Conservation (phyloP, 1,140 invertebrate genomes). For the Sweltsa coloradensis region DNA sequence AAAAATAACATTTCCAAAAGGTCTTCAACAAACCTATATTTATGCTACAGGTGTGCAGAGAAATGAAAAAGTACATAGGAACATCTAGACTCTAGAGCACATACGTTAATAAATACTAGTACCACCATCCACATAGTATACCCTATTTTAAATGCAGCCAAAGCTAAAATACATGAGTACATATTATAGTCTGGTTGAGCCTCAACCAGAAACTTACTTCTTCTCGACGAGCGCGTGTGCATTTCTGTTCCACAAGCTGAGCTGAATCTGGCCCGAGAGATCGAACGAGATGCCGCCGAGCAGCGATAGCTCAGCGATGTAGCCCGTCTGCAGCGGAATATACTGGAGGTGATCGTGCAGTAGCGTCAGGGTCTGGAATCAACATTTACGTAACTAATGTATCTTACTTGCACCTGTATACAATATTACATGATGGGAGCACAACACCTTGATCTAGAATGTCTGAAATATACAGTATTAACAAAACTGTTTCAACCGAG, state of each 20-base stretch:
- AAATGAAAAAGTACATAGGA: too few species aligned
- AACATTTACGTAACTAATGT: conserved; percentile 8
- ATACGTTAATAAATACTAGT: too few species aligned
- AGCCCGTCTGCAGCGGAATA: conserved; percentile 59
- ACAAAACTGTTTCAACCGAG: too few species aligned
- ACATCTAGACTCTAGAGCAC: too few species aligned
- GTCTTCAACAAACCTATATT: too few species aligned
- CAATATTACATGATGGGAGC: not conserved
- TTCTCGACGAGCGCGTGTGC: conserved; percentile 70
- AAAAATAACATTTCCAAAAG: too few species aligned
- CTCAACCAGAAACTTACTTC: conserved; percentile 46
- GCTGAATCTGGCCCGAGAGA: conserved; percentile 66
- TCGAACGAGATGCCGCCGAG: conserved; percentile 68
- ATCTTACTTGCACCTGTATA: not conserved
- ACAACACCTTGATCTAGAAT: not conserved
- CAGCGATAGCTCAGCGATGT: conserved; percentile 53
- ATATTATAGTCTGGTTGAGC: too few species aligned
- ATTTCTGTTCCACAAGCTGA: conserved; percentile 80
- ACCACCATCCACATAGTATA: too few species aligned
- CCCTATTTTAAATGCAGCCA: too few species aligned
- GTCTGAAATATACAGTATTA: not conserved
- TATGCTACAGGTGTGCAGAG: too few species aligned
- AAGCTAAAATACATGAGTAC: too few species aligned
- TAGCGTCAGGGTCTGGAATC: conserved; percentile 48
- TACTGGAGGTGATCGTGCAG: conserved; percentile 61